Conservation (phyloP, 2,888 invertebrate species). For the Drosophila neonasuta region DNA sequence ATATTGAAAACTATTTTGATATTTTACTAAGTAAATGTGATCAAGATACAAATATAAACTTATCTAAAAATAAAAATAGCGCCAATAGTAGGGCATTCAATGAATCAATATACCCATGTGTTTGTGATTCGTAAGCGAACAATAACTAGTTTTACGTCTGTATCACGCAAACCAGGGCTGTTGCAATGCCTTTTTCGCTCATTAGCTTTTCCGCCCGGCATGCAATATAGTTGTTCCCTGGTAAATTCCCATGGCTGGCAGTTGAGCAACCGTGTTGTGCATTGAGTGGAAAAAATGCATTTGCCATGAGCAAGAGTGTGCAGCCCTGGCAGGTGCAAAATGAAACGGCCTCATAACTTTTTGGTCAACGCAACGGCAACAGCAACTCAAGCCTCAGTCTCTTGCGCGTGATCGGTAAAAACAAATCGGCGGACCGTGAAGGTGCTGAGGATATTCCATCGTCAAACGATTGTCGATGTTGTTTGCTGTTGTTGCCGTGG, state of each 20-base stretch:
- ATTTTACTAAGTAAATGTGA: background rate
- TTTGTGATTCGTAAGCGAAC: conserved; percentile 30
- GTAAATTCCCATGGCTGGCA: background rate
- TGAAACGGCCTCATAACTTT: conserved; percentile 65
- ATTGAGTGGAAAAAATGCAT: conserved; percentile 38
- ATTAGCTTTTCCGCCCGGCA: conserved; percentile 47
- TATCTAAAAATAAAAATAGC: background rate
- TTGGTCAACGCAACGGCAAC: conserved; percentile 62
- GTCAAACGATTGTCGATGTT: conserved; percentile 45
- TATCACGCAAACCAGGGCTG: conserved; percentile 58
- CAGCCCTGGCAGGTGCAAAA: conserved; percentile 69
- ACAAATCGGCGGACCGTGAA: conserved; percentile 70
- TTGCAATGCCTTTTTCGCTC: conserved; percentile 43
- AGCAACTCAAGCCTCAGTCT: conserved; percentile 61
- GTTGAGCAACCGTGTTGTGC: conserved; percentile 8
- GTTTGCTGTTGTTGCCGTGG: conserved; percentile 54
- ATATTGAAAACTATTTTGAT: background rate
- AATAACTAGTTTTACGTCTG: conserved; percentile 70
- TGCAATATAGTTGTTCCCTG: conserved; percentile 35
- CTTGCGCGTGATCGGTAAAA: conserved; percentile 74
- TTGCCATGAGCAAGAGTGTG: conserved; percentile 22
- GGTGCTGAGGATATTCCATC: conserved; percentile 70
- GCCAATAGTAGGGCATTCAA: conserved; percentile 20
- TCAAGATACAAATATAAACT: background rate
- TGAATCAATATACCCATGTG: conserved; percentile 6